Base-by-base conservation (phyloP, 2,888 invertebrate species). In the Sinotaia quadrata region DNA sequence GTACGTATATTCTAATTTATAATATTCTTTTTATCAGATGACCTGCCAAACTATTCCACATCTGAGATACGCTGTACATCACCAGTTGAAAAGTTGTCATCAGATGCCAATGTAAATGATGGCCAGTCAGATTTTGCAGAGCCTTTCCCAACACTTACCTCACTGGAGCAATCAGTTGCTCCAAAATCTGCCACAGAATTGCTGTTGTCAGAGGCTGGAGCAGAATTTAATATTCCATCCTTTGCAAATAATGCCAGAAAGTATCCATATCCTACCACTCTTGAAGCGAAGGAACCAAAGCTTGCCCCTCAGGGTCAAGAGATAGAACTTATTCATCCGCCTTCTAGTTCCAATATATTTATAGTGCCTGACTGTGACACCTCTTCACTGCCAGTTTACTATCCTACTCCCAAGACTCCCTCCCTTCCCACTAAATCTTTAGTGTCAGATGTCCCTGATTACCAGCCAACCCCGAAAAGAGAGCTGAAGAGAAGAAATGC, bases 401-500 rank as follows among this genome's bases (percentile, higher is more conserved):
- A 63, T 15, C 75, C 75, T 18, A 75, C 75, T 15, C 75, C 75
- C 12, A 75, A 75, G 47, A 41, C 61, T 0, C 44, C 61, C 12
- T 65, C 67, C 47, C 54, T 66, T 18, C 54, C 63, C 47, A 60
- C 51, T 4, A 41, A 18, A 10, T 47, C 10, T 12, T 56, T 52
- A 24, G 60, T 31, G 44, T 29, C 72, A 34, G 69, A 72, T 36
- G 73, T 79, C 12, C 82, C 81, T 33, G 75, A 78, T 49, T 84
- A 84, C 71, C 81, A 80, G 36, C 84, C 83, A 31, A 84, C 83
- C 21, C 82, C 84, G 7, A 76, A 82, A 47, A 70, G 63, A 57
- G 75, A 80, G 66, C 62, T 79, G 15, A 77, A 79, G 56, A 74
- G 75, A 41, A 54, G 73, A n/a, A 21, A 47, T 33, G 49, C 27